phyloP scores from a whole-genome alignment of 2,888 invertebrate species.

The Drosophila anomalata region DNA sequence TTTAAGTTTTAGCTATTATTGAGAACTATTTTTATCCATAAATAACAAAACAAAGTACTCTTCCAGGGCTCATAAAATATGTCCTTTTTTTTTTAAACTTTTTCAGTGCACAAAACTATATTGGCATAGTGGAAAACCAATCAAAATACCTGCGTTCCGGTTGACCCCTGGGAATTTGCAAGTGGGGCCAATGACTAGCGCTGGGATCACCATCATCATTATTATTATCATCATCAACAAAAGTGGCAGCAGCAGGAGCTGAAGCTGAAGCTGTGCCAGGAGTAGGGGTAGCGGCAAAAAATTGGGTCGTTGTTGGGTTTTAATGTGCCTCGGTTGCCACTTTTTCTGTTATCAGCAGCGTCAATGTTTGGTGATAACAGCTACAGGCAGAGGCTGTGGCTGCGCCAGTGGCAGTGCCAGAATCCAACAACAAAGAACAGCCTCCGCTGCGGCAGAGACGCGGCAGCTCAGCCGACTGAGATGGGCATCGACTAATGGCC shows the following conservation, averaged over 20 bases:
- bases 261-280: conserved; percentile 8
- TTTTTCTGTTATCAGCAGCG: conserved; percentile 69
- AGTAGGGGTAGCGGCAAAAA: conserved; percentile 35
- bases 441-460: conserved; percentile 49
- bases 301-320: conserved; percentile 68
- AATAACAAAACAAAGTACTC: too few species aligned
- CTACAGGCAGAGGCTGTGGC: conserved; percentile 22
- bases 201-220: conserved; percentile 26
- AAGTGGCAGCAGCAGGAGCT: conserved; percentile 1
- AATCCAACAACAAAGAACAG: conserved; percentile 16
- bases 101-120: conserved; percentile 20
- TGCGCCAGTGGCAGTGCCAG: conserved; percentile 7
- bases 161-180: conserved; percentile 41
- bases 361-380: conserved; percentile 45
- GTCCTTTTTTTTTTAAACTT: not conserved
- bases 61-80: not conserved
- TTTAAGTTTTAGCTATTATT: too few species aligned
- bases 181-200: conserved; percentile 35
- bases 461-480: conserved; percentile 33
- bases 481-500: conserved; percentile 57
- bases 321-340: conserved; percentile 67
- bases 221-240: conserved; percentile 11
- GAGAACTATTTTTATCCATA: too few species aligned
- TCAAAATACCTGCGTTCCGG: conserved; percentile 40
- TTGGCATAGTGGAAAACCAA: conserved; percentile 36